Conservation (phyloP, 2,888 invertebrate genomes). For the Meteorus cinctellus region DNA sequence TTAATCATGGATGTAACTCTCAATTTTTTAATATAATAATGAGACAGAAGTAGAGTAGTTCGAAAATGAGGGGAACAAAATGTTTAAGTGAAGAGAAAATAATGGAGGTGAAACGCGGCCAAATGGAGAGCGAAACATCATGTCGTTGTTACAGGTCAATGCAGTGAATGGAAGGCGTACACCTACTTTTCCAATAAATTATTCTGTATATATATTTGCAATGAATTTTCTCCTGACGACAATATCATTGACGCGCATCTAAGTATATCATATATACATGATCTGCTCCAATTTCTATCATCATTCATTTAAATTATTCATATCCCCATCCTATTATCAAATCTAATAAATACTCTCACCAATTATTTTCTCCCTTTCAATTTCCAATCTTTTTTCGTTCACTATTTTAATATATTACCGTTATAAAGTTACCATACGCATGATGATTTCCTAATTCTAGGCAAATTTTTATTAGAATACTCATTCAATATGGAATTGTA, state of each 20-base stretch:
- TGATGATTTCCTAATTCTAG: neutral
- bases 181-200: slow-evolving; percentile 32
- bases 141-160: slow-evolving; percentile 40
- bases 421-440: neutral
- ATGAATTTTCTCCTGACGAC: slow-evolving; percentile 17
- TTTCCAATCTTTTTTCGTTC: neutral
- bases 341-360: slow-evolving; percentile 11
- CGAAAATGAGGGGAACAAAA: slow-evolving; percentile 32
- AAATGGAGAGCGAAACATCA: slow-evolving; percentile 37
- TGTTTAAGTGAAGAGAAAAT: slow-evolving; percentile 32
- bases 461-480: neutral
- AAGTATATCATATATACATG: slow-evolving; percentile 3
- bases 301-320: slow-evolving; percentile 20
- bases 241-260: slow-evolving; percentile 6
- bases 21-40: slow-evolving; percentile 22
- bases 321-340: slow-evolving; percentile 29
- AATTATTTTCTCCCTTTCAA: neutral
- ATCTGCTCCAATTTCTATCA: slow-evolving; percentile 1
- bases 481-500: too few relatives aligned
- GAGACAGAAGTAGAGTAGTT: slow-evolving; percentile 36
- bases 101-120: slow-evolving; percentile 47
- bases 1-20: slow-evolving; percentile 13
- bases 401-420: neutral
- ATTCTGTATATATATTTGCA: slow-evolving; percentile 20
- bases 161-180: slow-evolving; percentile 31